These are phyloP conservation scores for Amphiprion percula DNA, from an alignment of 2,113 vertebrate genomes.

Conservation along the genomic window DNA sequence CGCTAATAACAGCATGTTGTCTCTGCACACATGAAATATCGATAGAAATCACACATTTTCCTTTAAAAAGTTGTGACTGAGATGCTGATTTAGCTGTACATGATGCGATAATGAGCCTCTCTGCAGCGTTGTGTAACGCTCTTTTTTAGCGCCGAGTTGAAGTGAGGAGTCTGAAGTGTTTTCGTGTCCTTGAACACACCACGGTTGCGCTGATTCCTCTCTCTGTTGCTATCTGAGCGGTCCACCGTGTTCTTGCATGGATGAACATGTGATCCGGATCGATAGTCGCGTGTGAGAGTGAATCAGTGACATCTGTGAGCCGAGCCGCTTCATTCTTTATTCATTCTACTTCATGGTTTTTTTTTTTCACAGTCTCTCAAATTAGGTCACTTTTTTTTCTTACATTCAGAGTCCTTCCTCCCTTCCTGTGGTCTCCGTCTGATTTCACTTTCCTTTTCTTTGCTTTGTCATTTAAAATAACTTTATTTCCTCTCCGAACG, in stretches of 20 bases:
- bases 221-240: background rate
- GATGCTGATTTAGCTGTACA: too few species aligned
- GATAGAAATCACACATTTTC: background rate
- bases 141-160: background rate
- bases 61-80: too few species aligned
- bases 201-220: slow-evolving; percentile 14
- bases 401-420: too few species aligned
- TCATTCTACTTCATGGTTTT: background rate
- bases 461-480: background rate
- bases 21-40: background rate
- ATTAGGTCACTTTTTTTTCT: background rate
- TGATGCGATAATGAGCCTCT: too few species aligned
- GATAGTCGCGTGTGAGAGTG: slow-evolving; percentile 38
- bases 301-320: slow-evolving; percentile 27
- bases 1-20: too few species aligned
- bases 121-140: background rate
- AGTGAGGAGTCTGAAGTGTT: background rate
- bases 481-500: background rate
- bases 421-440: background rate
- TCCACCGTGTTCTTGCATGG: background rate
- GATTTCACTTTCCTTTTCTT: background rate
- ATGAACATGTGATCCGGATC: slow-evolving; percentile 50
- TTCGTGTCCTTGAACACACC: slow-evolving; percentile 26
- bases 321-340: background rate
- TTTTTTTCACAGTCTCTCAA: background rate